Evolutionary conservation across 2,797 vertebrate genomes (phyloP).

Genomic region (Anas georgica): DNA sequence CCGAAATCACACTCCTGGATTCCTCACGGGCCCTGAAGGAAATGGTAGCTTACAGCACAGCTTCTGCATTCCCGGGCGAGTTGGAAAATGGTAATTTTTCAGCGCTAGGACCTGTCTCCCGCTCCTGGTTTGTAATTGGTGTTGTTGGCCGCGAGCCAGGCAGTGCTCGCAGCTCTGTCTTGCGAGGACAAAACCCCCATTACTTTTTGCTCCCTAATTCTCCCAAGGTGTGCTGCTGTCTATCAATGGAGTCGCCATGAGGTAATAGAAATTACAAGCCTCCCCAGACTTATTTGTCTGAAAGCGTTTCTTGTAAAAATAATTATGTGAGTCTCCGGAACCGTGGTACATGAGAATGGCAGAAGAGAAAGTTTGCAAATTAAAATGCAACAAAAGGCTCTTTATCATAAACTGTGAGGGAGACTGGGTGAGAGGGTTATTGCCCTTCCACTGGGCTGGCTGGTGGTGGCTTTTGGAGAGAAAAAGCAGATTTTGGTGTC

Average conservation of each 20-base stretch:
- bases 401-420: neutral
- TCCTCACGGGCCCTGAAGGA: neutral
- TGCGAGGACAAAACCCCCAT: constrained; percentile 64
- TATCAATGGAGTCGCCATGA: constrained; percentile 66
- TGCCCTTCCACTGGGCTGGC: neutral
- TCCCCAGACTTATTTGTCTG: constrained; percentile 72
- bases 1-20: neutral
- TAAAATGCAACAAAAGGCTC: constrained; percentile 44
- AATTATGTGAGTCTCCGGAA: constrained; percentile 41
- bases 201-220: constrained; percentile 57
- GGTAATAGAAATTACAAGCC: constrained; percentile 70
- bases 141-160: constrained; percentile 44
- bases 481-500: neutral
- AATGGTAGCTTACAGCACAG: neutral
- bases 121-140: constrained; percentile 60
- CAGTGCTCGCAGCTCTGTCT: constrained; percentile 3
- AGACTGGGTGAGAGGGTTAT: neutral
- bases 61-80: neutral
- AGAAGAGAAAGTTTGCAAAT: constrained; percentile 51
- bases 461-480: neutral
- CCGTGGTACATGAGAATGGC: neutral
- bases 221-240: constrained; percentile 66
- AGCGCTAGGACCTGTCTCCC: constrained; percentile 17
- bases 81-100: constrained; percentile 56
- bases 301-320: constrained; percentile 72